A percentile compares a stretch with the other conserved stretches of the same genome.
Evolutionary conservation across 2,113 vertebrate genomes (phyloP).

Genomic region (Catharus fuscescens): DNA sequence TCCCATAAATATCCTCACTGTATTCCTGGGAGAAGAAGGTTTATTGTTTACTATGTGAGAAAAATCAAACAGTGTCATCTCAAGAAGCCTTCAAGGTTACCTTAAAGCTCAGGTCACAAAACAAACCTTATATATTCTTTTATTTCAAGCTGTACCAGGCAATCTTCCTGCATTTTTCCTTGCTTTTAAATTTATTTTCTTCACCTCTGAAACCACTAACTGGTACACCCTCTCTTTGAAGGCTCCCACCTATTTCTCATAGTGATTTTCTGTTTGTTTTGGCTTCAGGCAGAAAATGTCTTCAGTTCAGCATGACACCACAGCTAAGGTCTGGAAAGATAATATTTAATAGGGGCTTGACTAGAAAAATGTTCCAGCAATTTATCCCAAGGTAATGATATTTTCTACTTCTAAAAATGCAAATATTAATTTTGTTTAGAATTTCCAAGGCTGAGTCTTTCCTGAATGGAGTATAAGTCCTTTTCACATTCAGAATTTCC

Average conservation of each 20-base stretch:
- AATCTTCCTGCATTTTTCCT: neutral
- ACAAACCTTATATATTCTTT: neutral
- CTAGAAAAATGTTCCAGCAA: neutral
- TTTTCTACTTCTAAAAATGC: neutral
- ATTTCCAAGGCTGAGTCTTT: neutral
- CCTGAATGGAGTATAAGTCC: neutral
- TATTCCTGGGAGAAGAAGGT: neutral
- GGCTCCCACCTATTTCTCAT: neutral
- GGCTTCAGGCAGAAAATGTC: conserved; percentile 4
- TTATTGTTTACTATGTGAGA: neutral
- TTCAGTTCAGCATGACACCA: neutral
- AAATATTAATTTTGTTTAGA: neutral
- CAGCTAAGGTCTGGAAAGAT: neutral
- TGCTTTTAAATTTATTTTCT: neutral
- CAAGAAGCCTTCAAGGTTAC: neutral
- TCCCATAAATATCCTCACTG: neutral
- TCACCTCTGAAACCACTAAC: neutral
- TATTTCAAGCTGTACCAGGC: neutral
- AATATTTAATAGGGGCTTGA: neutral
- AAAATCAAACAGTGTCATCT: neutral
- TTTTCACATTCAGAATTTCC: neutral
- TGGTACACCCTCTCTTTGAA: neutral
- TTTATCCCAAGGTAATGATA: neutral
- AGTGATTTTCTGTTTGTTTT: conserved; percentile 37
- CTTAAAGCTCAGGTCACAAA: neutral